Percentiles rank a stretch among this genome's conserved stretches.
These are phyloP conservation scores for Aspidoscelis tigris DNA, from an alignment of 2,113 vertebrate species.

Conservation along the genomic window DNA sequence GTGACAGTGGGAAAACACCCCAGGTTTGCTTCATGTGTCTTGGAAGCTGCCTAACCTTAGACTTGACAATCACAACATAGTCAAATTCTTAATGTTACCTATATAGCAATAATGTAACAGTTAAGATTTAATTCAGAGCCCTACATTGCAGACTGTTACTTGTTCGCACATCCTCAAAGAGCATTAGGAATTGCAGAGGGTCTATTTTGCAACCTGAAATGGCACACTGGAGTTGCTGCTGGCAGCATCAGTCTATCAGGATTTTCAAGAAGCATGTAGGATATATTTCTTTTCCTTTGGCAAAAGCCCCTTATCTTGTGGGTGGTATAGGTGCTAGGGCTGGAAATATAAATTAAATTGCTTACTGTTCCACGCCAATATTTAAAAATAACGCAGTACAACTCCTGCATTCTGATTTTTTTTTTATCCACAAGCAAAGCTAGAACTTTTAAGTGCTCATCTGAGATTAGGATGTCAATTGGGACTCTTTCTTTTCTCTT, in stretches of 20 bases:
- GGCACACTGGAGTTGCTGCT: not conserved
- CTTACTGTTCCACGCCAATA: not conserved
- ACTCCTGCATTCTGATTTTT: not conserved
- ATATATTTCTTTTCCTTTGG: slow-evolving; percentile 26
- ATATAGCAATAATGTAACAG: not conserved
- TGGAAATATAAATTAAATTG: slow-evolving; percentile 4
- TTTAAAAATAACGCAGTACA: slow-evolving; percentile 1
- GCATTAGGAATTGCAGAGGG: not conserved
- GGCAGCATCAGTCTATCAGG: not conserved
- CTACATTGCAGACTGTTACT: not conserved
- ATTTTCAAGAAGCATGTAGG: not conserved
- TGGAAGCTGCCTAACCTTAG: no score
- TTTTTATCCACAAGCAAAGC: not conserved
- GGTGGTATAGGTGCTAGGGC: not conserved
- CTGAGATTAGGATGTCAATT: not conserved
- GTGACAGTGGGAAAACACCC: no score
- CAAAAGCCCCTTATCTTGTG: slow-evolving; percentile 18
- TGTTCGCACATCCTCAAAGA: not conserved
- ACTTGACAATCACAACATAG: not conserved
- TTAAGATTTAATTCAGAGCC: slow-evolving; percentile 6
- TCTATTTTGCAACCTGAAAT: slow-evolving; percentile 17
- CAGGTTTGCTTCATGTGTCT: no score
- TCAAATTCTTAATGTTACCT: not conserved
- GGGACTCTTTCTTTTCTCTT: not conserved
- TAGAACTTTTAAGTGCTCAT: not conserved